These are phyloP conservation scores for Eristalis arbustorum DNA, from an alignment of 2,888 invertebrate genomes.

Conservation along the genomic window DNA sequence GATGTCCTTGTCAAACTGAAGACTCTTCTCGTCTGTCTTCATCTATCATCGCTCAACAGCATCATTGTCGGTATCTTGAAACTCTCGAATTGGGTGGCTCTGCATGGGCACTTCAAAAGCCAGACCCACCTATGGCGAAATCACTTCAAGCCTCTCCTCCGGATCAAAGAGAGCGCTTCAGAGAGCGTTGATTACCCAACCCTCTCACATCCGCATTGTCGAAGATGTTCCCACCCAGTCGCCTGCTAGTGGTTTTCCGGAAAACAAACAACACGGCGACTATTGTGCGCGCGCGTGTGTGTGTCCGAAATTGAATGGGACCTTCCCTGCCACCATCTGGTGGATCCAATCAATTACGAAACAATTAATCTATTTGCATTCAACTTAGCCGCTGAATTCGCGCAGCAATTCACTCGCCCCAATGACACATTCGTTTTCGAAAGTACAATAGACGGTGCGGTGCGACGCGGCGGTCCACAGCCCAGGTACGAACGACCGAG, in stretches of 20 bases:
- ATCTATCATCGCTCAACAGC: background rate
- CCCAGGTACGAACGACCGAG: background rate
- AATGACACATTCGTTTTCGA: constrained; percentile 48
- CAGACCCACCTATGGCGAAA: background rate
- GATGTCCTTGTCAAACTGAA: background rate
- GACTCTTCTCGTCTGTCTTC: background rate
- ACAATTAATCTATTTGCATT: constrained; percentile 62
- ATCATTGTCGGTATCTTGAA: background rate
- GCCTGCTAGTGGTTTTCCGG: background rate
- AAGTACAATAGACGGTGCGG: constrained; percentile 40
- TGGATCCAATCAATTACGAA: constrained; percentile 46
- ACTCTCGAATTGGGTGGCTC: background rate
- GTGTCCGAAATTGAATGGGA: constrained; percentile 17
- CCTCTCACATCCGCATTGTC: background rate
- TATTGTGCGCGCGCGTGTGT: too few relatives aligned
- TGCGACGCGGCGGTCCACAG: background rate
- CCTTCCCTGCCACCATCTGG: constrained; percentile 16
- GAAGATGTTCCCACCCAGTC: background rate
- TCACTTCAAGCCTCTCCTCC: background rate
- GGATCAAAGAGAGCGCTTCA: background rate
- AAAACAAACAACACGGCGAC: background rate
- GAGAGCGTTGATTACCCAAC: background rate
- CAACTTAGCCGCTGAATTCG: constrained; percentile 50
- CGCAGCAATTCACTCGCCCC: constrained; percentile 45
- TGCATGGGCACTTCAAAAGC: background rate